Conservation (phyloP, 2,113 vertebrate species). For the Syngnathoides biaculeatus region DNA sequence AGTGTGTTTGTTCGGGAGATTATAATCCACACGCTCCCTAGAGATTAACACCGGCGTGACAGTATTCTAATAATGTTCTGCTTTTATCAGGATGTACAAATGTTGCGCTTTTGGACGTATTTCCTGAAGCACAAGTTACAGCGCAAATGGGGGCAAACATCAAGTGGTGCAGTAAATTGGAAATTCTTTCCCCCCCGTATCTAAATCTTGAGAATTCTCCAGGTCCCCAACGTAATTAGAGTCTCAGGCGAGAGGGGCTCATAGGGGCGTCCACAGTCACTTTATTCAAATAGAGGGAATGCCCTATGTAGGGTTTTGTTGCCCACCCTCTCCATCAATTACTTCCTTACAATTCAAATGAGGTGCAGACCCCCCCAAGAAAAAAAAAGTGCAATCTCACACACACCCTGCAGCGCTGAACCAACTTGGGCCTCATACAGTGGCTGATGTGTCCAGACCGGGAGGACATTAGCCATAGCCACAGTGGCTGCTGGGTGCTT, state of each 20-base stretch:
- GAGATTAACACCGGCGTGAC: conserved; percentile 65
- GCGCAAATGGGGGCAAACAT: conserved; percentile 74
- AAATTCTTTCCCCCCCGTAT: conserved; percentile 61
- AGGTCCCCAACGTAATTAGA: conserved; percentile 81
- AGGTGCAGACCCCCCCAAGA: conserved; percentile 10
- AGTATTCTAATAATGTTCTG: conserved; percentile 71
- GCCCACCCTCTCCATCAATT: conserved; percentile 60
- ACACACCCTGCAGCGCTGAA: neutral
- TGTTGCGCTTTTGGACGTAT: conserved; percentile 64
- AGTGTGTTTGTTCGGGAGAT: conserved; percentile 73
- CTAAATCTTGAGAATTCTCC: conserved; percentile 79
- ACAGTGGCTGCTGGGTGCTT: conserved; percentile 28
- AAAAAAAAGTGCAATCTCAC: no score
- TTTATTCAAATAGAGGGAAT: conserved; percentile 67
- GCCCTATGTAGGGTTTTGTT: conserved; percentile 57
- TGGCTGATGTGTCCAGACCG: conserved; percentile 17
- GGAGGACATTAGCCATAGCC: conserved; percentile 12
- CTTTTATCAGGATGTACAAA: conserved; percentile 74
- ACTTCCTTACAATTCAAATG: conserved; percentile 53
- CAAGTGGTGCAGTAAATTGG: conserved; percentile 76
- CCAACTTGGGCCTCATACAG: neutral
- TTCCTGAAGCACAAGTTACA: conserved; percentile 56
- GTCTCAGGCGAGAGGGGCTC: conserved; percentile 69
- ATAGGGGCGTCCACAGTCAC: conserved; percentile 56
- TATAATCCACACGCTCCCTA: conserved; percentile 64